Evolutionary conservation across 2,888 invertebrate genomes (phyloP).

Genomic region (Hirtodrosophila histrioides): DNA sequence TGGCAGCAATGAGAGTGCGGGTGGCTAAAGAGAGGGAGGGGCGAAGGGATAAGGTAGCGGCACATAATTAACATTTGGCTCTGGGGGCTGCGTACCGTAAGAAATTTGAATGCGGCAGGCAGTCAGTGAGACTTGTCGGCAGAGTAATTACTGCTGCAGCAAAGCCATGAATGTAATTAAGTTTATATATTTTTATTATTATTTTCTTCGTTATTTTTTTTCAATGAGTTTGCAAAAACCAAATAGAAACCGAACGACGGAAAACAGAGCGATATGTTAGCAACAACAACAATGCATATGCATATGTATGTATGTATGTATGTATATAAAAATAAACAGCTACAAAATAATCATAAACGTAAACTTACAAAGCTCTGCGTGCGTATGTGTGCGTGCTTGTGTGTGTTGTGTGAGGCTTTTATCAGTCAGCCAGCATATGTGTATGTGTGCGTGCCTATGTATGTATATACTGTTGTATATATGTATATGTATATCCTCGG

Average conservation of each 20-base stretch:
- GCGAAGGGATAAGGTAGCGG: slow-evolving; percentile 22
- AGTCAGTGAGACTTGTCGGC: slow-evolving; percentile 24
- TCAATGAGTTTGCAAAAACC: slow-evolving; percentile 71
- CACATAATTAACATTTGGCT: slow-evolving; percentile 76
- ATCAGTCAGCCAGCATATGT: slow-evolving; percentile 52
- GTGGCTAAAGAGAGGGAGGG: slow-evolving; percentile 10
- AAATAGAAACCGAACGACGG: slow-evolving; percentile 66
- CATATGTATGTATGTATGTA: slow-evolving; percentile 14
- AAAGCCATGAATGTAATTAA: slow-evolving; percentile 65
- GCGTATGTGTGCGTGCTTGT: slow-evolving; percentile 8
- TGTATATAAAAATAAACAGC: slow-evolving; percentile 53
- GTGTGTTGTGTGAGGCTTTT: slow-evolving; percentile 43
- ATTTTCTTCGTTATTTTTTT: slow-evolving; percentile 38
- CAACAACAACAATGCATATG: slow-evolving; percentile 32
- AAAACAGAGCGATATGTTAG: slow-evolving; percentile 63
- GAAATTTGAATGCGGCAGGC: slow-evolving; percentile 52
- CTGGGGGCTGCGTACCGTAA: slow-evolving; percentile 65
- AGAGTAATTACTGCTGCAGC: slow-evolving; percentile 42
- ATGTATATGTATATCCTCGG: slow-evolving; percentile 50
- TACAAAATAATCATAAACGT: slow-evolving; percentile 63
- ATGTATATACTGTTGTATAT: slow-evolving; percentile 34
- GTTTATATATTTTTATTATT: slow-evolving; percentile 29
- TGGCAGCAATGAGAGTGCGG: slow-evolving; percentile 38
- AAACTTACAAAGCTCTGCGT: slow-evolving; percentile 67
- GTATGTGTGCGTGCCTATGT: slow-evolving; percentile 18